Base-by-base conservation (phyloP, 1,140 invertebrate genomes). In the Eciton burchellii region DNA sequence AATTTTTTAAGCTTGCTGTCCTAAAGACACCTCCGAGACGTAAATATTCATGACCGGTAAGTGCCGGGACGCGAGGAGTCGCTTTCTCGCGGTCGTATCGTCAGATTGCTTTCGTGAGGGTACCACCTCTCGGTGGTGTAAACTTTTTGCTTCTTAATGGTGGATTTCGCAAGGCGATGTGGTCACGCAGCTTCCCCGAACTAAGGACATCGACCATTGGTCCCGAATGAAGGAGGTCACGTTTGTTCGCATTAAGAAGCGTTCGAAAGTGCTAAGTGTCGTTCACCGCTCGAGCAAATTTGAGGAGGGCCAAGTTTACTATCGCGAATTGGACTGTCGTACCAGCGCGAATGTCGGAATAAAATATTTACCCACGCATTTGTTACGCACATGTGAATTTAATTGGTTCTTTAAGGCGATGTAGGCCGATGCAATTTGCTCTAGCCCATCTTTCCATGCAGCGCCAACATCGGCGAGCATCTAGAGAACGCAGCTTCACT, bases 1-100 rank as follows among this genome's bases (percentile, higher is more conserved):
- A 79, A 79, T 79, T 35, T 73, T n/a, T 59, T 16, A 59, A 77
- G n/a, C 52, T 56, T 12, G 52, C 43, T 52, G 29, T 52, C 49
- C 66, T 56, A 56, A 57, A 81, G 72, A 43, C 43, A 43, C 21
- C 54, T 85, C 77, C 41, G 29, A 83, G 62, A 52, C 57, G 70
- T 89, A 87, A 89, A 89, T 89, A 89, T 89, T 89, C 88, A 89
- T 85, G 81, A 29, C 57, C 11, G 41, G 16, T 82, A 87, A 89
- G 76, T 84, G 76, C 81, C 70, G 73, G 52, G 56, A 73, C 83
- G 81, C 62, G 65, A 63, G 73, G 56, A 82, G 63, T 68, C 60
- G 79, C 73, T 24, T 70, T 83, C 56, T 59, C 9, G 9, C 62
- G 45, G 43, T 29, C 63, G 21, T 21, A 70, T 66, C 12, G 29